Percentiles rank a stretch among this genome's conserved stretches.
Conservation (phyloP, 2,888 invertebrate species). For the Cylindroiulus punctatus region DNA sequence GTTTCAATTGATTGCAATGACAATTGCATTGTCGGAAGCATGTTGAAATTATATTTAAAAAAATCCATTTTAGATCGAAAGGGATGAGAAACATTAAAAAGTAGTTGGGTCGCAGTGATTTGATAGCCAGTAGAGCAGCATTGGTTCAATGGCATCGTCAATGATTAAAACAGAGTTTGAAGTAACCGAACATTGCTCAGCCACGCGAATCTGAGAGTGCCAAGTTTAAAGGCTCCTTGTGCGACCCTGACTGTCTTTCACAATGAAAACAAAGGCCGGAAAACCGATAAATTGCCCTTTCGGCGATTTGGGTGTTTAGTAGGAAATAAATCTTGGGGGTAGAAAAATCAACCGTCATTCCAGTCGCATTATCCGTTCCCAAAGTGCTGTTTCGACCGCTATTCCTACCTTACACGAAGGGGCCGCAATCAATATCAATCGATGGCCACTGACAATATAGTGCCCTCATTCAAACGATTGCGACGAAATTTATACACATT, state of each 20-base stretch:
- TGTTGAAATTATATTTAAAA: no score
- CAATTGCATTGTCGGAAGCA: no score
- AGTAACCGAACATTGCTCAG: neutral
- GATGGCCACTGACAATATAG: constrained; percentile 1
- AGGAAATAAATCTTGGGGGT: constrained; percentile 43
- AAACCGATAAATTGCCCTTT: constrained; percentile 46
- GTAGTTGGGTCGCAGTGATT: no score
- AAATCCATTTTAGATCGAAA: no score
- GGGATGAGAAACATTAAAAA: no score
- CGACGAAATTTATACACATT: constrained; percentile 22
- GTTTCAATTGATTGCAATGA: no score
- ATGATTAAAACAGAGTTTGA: neutral
- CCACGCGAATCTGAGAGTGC: neutral
- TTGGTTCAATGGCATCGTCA: no score
- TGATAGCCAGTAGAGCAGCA: no score
- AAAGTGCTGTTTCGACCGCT: constrained; percentile 25
- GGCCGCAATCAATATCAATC: constrained; percentile 17
- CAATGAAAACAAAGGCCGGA: constrained; percentile 15
- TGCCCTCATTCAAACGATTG: constrained; percentile 19
- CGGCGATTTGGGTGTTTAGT: constrained; percentile 48
- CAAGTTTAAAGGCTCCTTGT: neutral
- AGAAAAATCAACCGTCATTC: constrained; percentile 28
- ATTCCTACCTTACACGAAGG: constrained; percentile 7
- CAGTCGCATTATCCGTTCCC: constrained; percentile 25
- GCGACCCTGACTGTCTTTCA: neutral